phyloP scores from a whole-genome alignment of 2,888 invertebrate species.

The Leuctra nigra region DNA sequence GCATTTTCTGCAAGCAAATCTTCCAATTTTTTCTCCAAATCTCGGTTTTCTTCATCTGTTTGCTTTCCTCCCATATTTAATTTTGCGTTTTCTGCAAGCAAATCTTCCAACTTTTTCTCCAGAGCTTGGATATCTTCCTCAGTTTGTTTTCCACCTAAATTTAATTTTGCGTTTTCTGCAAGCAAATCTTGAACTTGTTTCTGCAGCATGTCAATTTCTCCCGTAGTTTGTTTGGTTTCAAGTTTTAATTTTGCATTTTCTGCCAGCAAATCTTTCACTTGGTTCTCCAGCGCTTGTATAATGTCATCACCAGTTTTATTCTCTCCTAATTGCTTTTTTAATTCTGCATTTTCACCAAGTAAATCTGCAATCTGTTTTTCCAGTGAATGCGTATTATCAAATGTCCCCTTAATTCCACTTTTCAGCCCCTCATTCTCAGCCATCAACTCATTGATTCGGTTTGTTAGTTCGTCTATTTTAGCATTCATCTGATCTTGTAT shows the following conservation, averaged over 20 bases:
- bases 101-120: neutral
- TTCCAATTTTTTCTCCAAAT: neutral
- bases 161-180: neutral
- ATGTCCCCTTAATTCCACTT: too few relatives aligned
- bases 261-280: neutral
- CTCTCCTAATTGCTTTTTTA: neutral
- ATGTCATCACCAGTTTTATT: neutral
- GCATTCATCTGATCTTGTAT: neutral
- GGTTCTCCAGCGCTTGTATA: neutral
- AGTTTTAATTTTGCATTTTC: neutral
- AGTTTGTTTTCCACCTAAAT: neutral
- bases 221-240: neutral
- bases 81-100: neutral
- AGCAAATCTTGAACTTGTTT: neutral
- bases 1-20: neutral
- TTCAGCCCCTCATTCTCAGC: neutral
- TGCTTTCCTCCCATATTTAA: neutral
- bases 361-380: neutral
- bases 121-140: neutral
- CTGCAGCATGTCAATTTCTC: neutral
- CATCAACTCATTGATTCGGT: neutral
- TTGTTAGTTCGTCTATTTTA: neutral
- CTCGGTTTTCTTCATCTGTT: neutral
- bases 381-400: too few relatives aligned
- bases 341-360: neutral